These are phyloP conservation scores for Mayetiola destructor DNA, from an alignment of 2,888 invertebrate genomes.

Conservation along the genomic window DNA sequence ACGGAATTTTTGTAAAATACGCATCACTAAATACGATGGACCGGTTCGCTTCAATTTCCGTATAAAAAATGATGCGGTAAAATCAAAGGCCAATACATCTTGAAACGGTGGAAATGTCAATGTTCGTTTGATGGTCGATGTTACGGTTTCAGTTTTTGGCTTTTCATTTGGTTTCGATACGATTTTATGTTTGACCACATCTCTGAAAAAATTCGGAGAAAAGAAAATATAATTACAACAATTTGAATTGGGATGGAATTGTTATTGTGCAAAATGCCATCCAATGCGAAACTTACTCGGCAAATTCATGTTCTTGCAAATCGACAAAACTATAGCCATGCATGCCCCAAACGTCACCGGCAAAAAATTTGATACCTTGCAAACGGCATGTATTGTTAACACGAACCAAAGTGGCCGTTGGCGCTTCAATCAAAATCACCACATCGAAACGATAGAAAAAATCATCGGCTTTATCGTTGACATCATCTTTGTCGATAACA, in stretches of 20 bases:
- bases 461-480: constrained; percentile 50
- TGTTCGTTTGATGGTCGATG: constrained; percentile 47
- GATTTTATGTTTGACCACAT: constrained; percentile 36
- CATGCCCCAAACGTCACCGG: constrained; percentile 85
- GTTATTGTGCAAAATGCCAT: too few relatives aligned
- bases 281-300: constrained; percentile 45
- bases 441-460: constrained; percentile 70
- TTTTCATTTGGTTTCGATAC: constrained; percentile 41
- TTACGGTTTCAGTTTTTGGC: constrained; percentile 40
- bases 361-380: constrained; percentile 66
- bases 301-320: constrained; percentile 66
- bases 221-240: not conserved
- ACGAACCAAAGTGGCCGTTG: constrained; percentile 52
- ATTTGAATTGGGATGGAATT: not conserved
- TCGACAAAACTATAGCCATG: constrained; percentile 86
- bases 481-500: constrained; percentile 45
- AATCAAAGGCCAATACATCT: constrained; percentile 50
- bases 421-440: constrained; percentile 64
- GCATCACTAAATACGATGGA: constrained; percentile 51
- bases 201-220: constrained; percentile 31
- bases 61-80: constrained; percentile 42
- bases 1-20: constrained; percentile 60
- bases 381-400: constrained; percentile 64
- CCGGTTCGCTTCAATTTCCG: constrained; percentile 53
- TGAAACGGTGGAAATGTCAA: constrained; percentile 53